phyloP scores from a whole-genome alignment of 2,888 invertebrate genomes.

The Electrophaes corylata region DNA sequence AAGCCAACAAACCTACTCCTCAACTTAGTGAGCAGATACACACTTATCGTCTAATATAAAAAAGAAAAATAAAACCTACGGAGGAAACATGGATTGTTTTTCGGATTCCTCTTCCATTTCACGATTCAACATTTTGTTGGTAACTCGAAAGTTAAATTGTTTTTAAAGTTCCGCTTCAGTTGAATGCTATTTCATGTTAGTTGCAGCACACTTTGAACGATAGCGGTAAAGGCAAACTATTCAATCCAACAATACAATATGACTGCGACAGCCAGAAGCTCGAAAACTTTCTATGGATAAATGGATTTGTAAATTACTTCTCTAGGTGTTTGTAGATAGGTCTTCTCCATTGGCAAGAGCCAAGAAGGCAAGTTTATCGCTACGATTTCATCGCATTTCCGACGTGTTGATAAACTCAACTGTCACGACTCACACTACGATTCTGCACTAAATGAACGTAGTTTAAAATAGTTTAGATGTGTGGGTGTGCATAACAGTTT shows the following conservation, averaged over 20 bases:
- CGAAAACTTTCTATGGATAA: slow-evolving; percentile 23
- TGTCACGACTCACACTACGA: slow-evolving; percentile 43
- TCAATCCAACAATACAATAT: slow-evolving; percentile 30
- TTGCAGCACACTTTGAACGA: slow-evolving; percentile 15
- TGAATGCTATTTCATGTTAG: slow-evolving; percentile 21
- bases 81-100: background rate
- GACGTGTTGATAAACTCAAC: slow-evolving; percentile 54
- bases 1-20: too few relatives aligned
- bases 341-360: slow-evolving; percentile 45
- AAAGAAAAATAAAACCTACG: background rate
- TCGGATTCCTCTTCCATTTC: background rate
- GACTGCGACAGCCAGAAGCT: too few relatives aligned
- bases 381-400: slow-evolving; percentile 55
- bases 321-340: slow-evolving; percentile 43
- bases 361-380: slow-evolving; percentile 53
- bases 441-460: slow-evolving; percentile 36
- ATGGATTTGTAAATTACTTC: slow-evolving; percentile 26
- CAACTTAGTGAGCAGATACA: too few relatives aligned
- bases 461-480: slow-evolving; percentile 28
- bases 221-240: slow-evolving; percentile 24
- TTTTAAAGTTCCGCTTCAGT: slow-evolving; percentile 22
- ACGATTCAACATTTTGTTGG: slow-evolving; percentile 4
- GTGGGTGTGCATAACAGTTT: slow-evolving; percentile 16
- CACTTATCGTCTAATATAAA: background rate
- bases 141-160: slow-evolving; percentile 26